Conservation (phyloP, 2,797 vertebrate genomes). For the Neomorphus geoffroyi region DNA sequence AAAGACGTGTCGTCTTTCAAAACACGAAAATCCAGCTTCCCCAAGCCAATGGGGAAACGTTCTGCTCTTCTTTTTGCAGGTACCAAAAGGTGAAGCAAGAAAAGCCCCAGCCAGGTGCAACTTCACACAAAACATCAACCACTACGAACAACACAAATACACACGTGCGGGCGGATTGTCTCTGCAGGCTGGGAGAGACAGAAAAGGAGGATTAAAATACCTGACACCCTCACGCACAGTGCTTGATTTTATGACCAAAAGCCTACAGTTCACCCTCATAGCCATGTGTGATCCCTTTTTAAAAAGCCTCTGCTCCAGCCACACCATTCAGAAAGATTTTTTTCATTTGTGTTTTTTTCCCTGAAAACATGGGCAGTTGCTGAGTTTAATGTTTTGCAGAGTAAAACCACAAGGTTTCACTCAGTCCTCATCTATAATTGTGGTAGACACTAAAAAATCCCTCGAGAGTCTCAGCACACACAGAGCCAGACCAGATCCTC, state of each 20-base stretch:
- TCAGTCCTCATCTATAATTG: constrained; percentile 36
- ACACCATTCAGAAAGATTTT: neutral
- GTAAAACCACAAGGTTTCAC: constrained; percentile 50
- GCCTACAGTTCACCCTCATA: neutral
- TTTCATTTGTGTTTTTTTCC: neutral
- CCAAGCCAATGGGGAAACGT: neutral
- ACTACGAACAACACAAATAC: neutral
- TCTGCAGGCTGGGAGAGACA: neutral
- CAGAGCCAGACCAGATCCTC: constrained; percentile 34
- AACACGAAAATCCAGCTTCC: neutral
- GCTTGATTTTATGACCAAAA: neutral
- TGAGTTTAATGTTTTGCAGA: neutral
- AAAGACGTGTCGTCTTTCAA: neutral
- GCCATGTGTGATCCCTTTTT: neutral
- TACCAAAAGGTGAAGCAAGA: neutral
- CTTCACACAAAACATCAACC: neutral
- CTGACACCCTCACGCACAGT: neutral
- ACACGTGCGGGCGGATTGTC: neutral
- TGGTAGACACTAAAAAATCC: constrained; percentile 46
- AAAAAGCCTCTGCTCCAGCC: neutral
- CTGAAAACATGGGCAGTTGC: neutral
- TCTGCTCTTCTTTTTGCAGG: neutral
- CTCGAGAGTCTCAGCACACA: neutral
- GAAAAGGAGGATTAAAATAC: neutral
- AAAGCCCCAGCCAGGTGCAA: neutral